Evolutionary conservation across 1,140 invertebrate species (phyloP).

Genomic region (Drosophila ficusphila): DNA sequence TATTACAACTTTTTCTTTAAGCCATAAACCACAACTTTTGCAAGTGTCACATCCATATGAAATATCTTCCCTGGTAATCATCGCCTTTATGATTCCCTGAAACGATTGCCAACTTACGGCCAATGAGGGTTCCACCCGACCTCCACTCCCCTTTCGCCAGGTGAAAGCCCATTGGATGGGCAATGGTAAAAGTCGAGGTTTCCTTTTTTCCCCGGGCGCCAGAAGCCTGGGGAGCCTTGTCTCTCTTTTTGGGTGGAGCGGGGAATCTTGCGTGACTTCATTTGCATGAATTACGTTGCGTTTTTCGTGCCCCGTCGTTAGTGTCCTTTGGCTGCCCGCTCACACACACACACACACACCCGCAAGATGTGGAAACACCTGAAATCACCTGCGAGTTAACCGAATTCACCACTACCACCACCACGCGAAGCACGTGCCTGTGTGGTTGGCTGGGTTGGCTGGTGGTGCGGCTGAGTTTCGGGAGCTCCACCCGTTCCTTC

Average conservation of each 20-base stretch:
- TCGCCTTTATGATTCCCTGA: neutral
- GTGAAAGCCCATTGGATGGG: slow-evolving; percentile 62
- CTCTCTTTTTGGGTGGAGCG: slow-evolving; percentile 6
- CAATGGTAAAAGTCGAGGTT: slow-evolving; percentile 14
- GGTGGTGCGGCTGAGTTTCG: slow-evolving; percentile 37
- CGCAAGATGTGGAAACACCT: neutral
- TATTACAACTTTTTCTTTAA: no score
- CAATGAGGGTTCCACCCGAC: slow-evolving; percentile 4
- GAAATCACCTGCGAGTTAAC: slow-evolving; percentile 1
- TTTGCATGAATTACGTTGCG: slow-evolving; percentile 81
- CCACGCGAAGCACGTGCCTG: slow-evolving; percentile 35
- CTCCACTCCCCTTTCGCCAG: neutral
- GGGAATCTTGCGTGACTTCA: slow-evolving; percentile 78
- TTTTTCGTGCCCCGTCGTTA: slow-evolving; percentile 54
- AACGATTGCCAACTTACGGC: neutral
- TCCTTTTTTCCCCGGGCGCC: no score
- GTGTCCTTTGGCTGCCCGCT: slow-evolving; percentile 61
- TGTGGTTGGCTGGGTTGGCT: slow-evolving; percentile 49
- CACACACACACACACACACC: slow-evolving; percentile 6
- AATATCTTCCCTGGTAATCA: neutral
- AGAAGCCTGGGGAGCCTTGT: neutral
- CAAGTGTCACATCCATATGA: no score
- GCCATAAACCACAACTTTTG: neutral
- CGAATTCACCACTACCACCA: slow-evolving; percentile 18
- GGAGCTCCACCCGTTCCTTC: slow-evolving; percentile 46